Percentiles rank a stretch among this genome's conserved stretches.
phyloP scores from a whole-genome alignment of 2,888 invertebrate genomes.

The Conistra vaccinii region DNA sequence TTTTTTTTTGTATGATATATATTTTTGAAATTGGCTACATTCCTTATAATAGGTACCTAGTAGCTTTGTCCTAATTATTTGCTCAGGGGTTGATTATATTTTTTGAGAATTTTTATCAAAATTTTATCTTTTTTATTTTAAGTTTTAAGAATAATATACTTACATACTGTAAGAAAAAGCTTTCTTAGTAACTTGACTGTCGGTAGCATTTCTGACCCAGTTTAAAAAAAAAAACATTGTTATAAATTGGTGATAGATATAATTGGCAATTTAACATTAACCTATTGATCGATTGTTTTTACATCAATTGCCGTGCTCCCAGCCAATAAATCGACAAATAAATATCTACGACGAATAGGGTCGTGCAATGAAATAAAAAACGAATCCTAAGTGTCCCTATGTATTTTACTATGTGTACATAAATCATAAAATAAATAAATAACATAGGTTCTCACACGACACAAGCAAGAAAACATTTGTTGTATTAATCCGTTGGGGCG shows the following conservation, averaged over 20 bases:
- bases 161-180: not conserved
- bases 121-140: not conserved
- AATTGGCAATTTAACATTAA: not conserved
- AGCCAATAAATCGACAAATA: no score
- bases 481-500: no score
- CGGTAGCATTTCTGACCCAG: not conserved
- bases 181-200: not conserved
- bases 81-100: constrained; percentile 20
- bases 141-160: not conserved
- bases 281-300: no score
- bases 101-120: constrained; percentile 6
- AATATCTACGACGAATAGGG: no score
- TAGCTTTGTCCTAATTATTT: constrained; percentile 42
- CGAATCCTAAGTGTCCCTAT: no score
- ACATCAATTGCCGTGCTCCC: no score
- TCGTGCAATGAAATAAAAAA: no score
- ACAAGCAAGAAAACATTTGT: no score
- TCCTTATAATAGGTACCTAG: constrained; percentile 15
- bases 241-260: constrained; percentile 19
- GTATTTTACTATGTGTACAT: no score
- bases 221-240: not conserved
- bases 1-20: not conserved
- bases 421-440: no score
- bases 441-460: no score
- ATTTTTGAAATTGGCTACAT: constrained; percentile 18